Percentiles rank a stretch among this genome's conserved stretches.
phyloP scores from a whole-genome alignment of 2,113 vertebrate genomes.

The Chaetops frenatus region DNA sequence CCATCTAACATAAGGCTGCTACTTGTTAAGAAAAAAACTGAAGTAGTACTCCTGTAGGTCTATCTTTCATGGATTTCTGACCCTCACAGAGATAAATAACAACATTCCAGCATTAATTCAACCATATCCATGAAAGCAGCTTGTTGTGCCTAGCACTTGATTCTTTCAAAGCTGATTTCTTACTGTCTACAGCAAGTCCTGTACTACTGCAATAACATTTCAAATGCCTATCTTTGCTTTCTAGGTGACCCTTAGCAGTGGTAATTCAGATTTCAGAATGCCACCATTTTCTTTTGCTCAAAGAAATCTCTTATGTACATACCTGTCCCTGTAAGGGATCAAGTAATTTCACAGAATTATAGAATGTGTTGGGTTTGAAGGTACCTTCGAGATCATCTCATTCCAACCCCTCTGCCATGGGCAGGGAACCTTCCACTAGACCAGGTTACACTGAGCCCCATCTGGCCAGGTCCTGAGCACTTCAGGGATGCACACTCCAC shows the following conservation, averaged over 20 bases:
- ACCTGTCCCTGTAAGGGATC: neutral
- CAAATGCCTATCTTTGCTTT: accelerated
- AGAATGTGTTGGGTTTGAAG: neutral
- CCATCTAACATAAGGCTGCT: neutral
- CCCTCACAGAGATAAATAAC: neutral
- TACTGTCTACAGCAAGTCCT: neutral
- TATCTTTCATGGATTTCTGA: neutral
- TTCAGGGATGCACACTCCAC: neutral
- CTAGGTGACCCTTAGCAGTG: neutral
- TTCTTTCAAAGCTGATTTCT: neutral
- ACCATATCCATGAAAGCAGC: neutral
- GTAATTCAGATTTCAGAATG: neutral
- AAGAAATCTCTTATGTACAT: neutral
- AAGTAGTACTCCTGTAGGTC: neutral
- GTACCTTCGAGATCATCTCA: neutral
- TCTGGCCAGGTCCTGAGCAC: too few relatives aligned
- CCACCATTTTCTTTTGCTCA: neutral
- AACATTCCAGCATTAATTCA: neutral
- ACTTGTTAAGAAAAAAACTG: neutral
- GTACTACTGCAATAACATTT: neutral
- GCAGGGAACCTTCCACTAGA: neutral
- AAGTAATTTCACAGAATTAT: neutral
- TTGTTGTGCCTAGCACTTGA: neutral
- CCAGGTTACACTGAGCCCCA: neutral
- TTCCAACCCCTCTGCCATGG: neutral